Base-by-base conservation (phyloP, 2,113 vertebrate species). In the Hippolais icterina region DNA sequence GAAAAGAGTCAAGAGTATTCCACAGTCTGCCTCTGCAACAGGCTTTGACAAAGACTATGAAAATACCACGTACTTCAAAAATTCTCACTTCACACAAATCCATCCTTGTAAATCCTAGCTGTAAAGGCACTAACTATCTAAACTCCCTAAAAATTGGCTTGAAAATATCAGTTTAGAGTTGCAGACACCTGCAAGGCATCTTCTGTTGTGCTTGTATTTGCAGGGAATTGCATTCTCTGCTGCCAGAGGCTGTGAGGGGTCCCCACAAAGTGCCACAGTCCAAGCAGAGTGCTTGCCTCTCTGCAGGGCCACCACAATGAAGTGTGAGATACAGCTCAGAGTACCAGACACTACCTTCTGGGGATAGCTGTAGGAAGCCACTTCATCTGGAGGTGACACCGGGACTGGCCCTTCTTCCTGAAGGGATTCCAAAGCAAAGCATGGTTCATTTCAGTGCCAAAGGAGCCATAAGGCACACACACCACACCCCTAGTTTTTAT, bases 311-410 rank as follows among this genome's bases (percentile, higher is more conserved):
- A 57, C 59, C n/a, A 66, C 31, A 53, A 5, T 23, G 5, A 89
- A 47, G 14, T 13, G 69, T 52, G 12, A 41, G 88, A 49, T 3
- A 46, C 15, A 60, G 20, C 35, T 42, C 39, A 39, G 90, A 39
- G 21, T 5, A 64, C 49, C 20, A 57, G 92, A 57, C 27, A 77
- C 90, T 98, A 98, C 99, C 98, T 99, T 98, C 81, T 98, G 98
- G 10, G 98, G 96, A 94, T 98, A 99, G 97, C 82, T 98, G 97
- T 98, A 99, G 88, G 97, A 98, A 90, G 97, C 96, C 78, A 97
- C 90, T 63, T 97, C 97, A 77, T 99, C 98, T 71, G 96, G 98
- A 86, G 97, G 85, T 12, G 98, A 98, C 28, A 98, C 85, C 47
- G 96, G 69, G 21, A 94, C 83, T 37, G 97, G 87, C 20, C 97